phyloP scores from a whole-genome alignment of 2,797 vertebrate genomes.

The Syngnathus rostellatus region DNA sequence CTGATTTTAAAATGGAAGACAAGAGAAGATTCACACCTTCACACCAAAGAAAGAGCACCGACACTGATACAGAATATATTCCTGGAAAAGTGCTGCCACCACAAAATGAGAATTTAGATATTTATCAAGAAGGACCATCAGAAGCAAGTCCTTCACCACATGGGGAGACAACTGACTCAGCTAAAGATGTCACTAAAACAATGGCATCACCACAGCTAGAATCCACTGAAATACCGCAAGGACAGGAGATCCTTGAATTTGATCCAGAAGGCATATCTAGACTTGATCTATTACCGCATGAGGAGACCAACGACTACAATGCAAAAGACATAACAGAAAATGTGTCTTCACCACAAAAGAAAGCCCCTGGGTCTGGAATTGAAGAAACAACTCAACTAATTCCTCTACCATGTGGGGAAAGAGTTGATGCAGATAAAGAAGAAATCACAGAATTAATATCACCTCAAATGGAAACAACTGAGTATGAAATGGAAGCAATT shows the following conservation, averaged over 20 bases:
- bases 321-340: neutral
- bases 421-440: neutral
- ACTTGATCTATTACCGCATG: neutral
- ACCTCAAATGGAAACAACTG: neutral
- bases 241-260: neutral
- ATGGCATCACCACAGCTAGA: too few relatives aligned
- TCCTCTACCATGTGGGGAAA: neutral
- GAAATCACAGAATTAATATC: neutral
- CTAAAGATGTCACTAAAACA: too few relatives aligned
- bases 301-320: neutral
- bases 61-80: neutral
- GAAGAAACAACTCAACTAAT: neutral
- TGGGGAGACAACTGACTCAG: too few relatives aligned
- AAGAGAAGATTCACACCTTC: too few relatives aligned
- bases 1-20: too few relatives aligned
- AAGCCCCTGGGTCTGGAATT: neutral
- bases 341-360: neutral
- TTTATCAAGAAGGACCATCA: neutral
- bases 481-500: neutral
- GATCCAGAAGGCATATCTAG: neutral
- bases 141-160: too few relatives aligned
- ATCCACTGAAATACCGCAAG: too few relatives aligned
- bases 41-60: neutral
- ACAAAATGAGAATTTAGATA: neutral
- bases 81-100: neutral